Base-by-base conservation (phyloP, 2,113 vertebrate species). In the Rhabdomys dilectus region DNA sequence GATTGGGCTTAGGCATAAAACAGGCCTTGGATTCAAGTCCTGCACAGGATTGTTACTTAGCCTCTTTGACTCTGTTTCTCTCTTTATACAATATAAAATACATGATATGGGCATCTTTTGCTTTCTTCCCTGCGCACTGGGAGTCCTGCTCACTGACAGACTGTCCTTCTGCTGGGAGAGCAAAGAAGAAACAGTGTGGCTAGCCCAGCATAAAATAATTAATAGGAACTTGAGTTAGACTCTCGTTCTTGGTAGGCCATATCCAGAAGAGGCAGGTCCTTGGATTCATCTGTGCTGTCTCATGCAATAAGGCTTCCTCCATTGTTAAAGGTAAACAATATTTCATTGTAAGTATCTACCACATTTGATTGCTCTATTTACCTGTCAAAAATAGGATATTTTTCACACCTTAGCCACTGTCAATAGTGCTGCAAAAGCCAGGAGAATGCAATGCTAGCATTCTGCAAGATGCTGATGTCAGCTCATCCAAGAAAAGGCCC, bases 341-440 rank as follows among this genome's bases (percentile, higher is more conserved):
- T 19, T 31, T 53, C 22, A 1, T 0, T 21, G 1, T 7, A 11
- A 36, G 16, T 26, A 26, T 2, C 7, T 0, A 11, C 19, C 42
- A 7, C 5, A 1, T 58, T 51, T 51, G 31, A 70, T 42, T 64
- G 48, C 3, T 48, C 16, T 45, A 12, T 6, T 39, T 78, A 3
- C 36, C 26, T 22, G 26, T 2, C 12, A 13, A 10, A 26, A 48
- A 34, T 29, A 3, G 10, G 24, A 36, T 31, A 42, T 76, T 68
- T 51, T 51, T 39, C 8, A 0, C 6, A 4, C 56, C 58, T 48
- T n/a, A 22, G 31, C 26, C 39, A 7, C 10, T 36, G 17, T 10
- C n/a, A 12, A 1, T 0, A 7, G n/a, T 1, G n/a, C 26, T 3
- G 1, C 58, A 1, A 0, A 8, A 66, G 75, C 24, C 3, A 1